Evolutionary conservation across 2,797 vertebrate genomes (phyloP).

Genomic region (Sebastiscus tertius): DNA sequence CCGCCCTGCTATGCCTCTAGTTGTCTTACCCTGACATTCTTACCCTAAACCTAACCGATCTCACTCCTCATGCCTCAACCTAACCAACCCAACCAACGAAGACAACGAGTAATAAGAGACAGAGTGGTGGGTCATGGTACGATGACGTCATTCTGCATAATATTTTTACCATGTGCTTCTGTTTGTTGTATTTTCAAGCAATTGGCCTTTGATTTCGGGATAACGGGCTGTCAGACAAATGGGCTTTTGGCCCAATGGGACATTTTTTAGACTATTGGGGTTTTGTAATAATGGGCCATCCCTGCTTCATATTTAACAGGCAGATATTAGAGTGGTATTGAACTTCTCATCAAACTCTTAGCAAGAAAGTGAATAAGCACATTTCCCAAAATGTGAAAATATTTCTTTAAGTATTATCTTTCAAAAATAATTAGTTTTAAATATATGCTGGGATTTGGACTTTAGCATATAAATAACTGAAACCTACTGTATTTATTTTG

Average conservation of each 20-base stretch:
- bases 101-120: too few species aligned
- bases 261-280: too few species aligned
- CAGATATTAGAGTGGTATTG: not conserved
- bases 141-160: too few species aligned
- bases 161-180: too few species aligned
- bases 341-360: not conserved
- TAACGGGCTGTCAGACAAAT: too few species aligned
- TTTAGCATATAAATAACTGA: not conserved
- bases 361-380: too few species aligned
- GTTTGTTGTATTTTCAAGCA: too few species aligned
- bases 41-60: not conserved
- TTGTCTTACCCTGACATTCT: too few species aligned
- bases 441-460: not conserved
- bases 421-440: not conserved
- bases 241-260: too few species aligned
- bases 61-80: not conserved
- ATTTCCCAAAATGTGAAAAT: too few species aligned
- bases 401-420: not conserved
- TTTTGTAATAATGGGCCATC: too few species aligned
- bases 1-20: not conserved
- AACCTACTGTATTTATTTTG: not conserved
- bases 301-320: not conserved
- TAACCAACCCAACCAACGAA: not conserved
- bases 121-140: not conserved
- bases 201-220: too few species aligned